Percentiles rank a stretch among this genome's conserved stretches.
phyloP scores from a whole-genome alignment of 1,140 invertebrate species.

The Chymomyza costata region DNA sequence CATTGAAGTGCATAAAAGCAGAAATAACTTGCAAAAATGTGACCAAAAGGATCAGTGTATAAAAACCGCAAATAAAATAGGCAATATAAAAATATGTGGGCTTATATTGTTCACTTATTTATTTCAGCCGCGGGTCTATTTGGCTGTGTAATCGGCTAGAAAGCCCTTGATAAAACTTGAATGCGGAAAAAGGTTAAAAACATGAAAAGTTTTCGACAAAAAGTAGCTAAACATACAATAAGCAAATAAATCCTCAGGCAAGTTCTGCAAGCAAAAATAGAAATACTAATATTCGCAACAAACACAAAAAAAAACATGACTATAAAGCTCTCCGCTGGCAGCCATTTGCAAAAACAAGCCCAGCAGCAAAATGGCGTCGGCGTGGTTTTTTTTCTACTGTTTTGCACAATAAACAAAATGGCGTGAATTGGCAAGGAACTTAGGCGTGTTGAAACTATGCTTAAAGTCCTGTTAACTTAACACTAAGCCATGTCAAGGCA shows the following conservation, averaged over 20 bases:
- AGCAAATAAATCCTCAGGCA: slow-evolving; percentile 14
- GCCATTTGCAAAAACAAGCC: slow-evolving; percentile 13
- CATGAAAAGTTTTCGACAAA: no score
- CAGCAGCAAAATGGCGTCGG: slow-evolving; percentile 18
- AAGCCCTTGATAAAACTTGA: slow-evolving; percentile 49
- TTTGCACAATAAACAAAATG: no score
- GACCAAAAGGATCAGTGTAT: slow-evolving; percentile 19
- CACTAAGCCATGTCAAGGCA: no score
- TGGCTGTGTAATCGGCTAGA: slow-evolving; percentile 49
- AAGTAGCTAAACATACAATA: slow-evolving; percentile 11
- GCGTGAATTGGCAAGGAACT: no score
- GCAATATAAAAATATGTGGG: slow-evolving; percentile 9
- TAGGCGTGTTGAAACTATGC: no score
- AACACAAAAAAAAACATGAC: slow-evolving; percentile 26
- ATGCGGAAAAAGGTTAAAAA: slow-evolving; percentile 27
- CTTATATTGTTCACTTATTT: slow-evolving; percentile 22
- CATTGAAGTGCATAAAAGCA: slow-evolving; percentile 29
- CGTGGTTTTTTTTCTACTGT: slow-evolving; percentile 27
- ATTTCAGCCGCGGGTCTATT: slow-evolving; percentile 29
- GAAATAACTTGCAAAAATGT: slow-evolving; percentile 8
- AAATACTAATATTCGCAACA: slow-evolving; percentile 11
- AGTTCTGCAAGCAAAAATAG: slow-evolving; percentile 7
- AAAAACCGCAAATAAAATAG: slow-evolving; percentile 21
- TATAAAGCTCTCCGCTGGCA: not conserved
- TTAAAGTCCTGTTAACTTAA: no score